Evolutionary conservation across 23 tunicate species (phyloP).

Genomic region (Styela clava): DNA sequence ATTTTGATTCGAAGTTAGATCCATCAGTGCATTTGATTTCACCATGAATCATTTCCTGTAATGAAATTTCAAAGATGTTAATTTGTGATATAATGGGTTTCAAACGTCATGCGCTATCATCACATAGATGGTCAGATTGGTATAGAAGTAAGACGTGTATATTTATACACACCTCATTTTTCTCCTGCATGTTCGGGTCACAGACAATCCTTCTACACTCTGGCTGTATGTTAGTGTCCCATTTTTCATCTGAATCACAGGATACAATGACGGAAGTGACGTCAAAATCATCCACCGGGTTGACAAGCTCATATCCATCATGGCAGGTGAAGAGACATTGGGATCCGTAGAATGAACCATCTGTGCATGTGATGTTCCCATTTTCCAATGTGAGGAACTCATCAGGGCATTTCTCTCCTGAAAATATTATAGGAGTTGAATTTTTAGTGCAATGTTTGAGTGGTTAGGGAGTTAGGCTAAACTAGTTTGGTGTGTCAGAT

Average conservation of each 20-base stretch:
- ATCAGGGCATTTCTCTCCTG: conserved; percentile 43
- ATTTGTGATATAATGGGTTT: no score
- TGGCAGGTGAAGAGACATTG: conserved; percentile 54
- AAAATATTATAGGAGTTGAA: not conserved
- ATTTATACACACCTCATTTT: conserved; percentile 42
- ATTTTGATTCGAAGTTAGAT: conserved; percentile 41
- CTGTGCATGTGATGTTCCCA: conserved; percentile 49
- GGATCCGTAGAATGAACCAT: conserved; percentile 33
- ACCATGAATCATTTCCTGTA: conserved; percentile 48
- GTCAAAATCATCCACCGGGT: conserved; percentile 40
- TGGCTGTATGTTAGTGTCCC: conserved; percentile 43
- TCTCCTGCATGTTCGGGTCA: conserved; percentile 14
- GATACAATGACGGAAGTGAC: conserved; percentile 43
- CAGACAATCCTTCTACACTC: conserved; percentile 39
- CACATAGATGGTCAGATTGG: no score
- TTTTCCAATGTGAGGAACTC: conserved; percentile 34
- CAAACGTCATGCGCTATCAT: no score
- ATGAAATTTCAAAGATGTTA: no score
- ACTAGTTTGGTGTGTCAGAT: no score
- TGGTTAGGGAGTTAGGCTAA: no score
- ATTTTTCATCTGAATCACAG: conserved; percentile 34
- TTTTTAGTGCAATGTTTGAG: not conserved
- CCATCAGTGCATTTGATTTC: conserved; percentile 46
- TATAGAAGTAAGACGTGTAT: no score
- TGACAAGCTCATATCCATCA: conserved; percentile 39